These are phyloP conservation scores for Pyrgilauda ruficollis DNA, from an alignment of 2,113 vertebrate genomes.

Conservation along the genomic window DNA sequence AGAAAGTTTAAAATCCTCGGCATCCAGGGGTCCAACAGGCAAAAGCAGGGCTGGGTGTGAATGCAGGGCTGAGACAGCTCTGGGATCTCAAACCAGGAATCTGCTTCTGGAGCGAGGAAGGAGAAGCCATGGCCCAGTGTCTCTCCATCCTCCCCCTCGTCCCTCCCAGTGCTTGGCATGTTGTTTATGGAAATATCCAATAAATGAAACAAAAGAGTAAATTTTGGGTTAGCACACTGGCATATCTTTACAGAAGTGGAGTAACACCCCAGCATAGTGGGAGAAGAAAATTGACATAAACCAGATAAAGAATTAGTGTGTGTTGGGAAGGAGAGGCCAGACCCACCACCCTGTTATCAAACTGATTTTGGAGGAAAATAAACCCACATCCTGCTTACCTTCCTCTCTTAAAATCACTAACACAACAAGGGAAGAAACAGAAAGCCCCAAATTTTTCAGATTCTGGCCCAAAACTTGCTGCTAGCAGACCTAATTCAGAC, in stretches of 20 bases:
- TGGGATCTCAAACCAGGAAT: neutral
- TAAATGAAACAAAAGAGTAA: neutral
- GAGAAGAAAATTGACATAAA: neutral
- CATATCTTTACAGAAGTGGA: neutral
- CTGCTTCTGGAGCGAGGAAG: neutral
- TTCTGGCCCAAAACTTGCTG: neutral
- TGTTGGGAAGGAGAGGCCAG: neutral
- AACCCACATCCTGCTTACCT: neutral
- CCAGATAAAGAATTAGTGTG: neutral
- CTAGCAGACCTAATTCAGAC: neutral
- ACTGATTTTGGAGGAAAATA: neutral
- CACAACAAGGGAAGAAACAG: neutral
- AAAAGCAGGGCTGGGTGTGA: neutral
- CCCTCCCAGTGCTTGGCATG: rapidly evolving
- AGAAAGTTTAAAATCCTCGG: neutral
- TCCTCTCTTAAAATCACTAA: neutral
- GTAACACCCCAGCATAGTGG: neutral
- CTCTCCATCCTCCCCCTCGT: neutral
- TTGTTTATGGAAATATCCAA: neutral
- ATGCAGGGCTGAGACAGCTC: neutral
- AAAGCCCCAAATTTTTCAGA: neutral
- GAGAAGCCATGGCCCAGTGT: rapidly evolving
- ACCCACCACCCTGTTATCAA: neutral
- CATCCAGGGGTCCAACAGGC: neutral
- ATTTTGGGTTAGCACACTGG: rapidly evolving